Percentiles rank a stretch among this genome's conserved stretches.
Conservation (phyloP, 1,140 invertebrate species). For the Camponotus pennsylvanicus region DNA sequence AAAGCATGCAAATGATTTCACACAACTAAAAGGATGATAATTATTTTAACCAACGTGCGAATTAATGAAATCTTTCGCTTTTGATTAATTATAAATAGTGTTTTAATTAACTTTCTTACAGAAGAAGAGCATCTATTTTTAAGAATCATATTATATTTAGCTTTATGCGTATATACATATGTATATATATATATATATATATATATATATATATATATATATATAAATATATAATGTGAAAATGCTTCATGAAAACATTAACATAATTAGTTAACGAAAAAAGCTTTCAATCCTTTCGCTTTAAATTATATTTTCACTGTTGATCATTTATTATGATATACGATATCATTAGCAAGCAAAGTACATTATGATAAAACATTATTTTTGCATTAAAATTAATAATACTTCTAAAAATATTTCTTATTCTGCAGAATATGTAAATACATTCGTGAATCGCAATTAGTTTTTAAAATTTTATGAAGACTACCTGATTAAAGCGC, state of each 20-base stretch:
- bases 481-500: slow-evolving; percentile 34
- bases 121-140: neutral
- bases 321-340: neutral
- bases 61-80: slow-evolving; percentile 18
- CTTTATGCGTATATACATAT: neutral
- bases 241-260: neutral
- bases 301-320: neutral
- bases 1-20: slow-evolving; percentile 54
- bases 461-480: slow-evolving; percentile 48
- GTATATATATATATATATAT: too few species aligned
- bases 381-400: neutral
- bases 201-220: neutral
- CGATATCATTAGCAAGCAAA: neutral
- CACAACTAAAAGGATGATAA: slow-evolving; percentile 13
- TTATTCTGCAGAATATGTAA: neutral
- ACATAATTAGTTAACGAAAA: slow-evolving; percentile 4
- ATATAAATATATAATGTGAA: neutral
- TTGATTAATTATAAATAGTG: neutral
- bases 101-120: neutral
- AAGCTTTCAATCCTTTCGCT: neutral
- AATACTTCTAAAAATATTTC: neutral
- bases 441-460: slow-evolving; percentile 40
- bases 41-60: neutral
- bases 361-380: slow-evolving; percentile 22
- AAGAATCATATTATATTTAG: neutral